Evolutionary conservation across 2,888 invertebrate species (phyloP).

Genomic region (Phaonia tiefii): DNA sequence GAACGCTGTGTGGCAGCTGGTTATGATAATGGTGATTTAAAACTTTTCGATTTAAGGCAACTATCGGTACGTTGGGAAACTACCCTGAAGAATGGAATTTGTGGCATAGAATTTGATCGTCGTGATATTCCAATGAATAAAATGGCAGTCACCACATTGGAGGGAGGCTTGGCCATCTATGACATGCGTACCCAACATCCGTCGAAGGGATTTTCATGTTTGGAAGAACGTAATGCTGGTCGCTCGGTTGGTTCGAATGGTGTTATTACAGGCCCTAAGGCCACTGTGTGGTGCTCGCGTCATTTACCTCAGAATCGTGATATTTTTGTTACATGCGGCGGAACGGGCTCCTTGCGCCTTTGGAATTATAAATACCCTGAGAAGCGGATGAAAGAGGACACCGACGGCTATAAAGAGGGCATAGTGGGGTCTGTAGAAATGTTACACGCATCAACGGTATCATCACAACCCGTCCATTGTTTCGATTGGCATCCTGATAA

Average conservation of each 20-base stretch:
- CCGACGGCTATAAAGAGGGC: slow-evolving; percentile 87
- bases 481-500: slow-evolving; percentile 97
- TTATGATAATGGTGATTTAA: slow-evolving; percentile 97
- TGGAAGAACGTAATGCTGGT: slow-evolving; percentile 80
- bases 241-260: slow-evolving; percentile 80
- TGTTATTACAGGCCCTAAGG: slow-evolving; percentile 84
- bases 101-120: slow-evolving; percentile 93
- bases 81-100: slow-evolving; percentile 95
- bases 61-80: slow-evolving; percentile 94
- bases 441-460: slow-evolving; percentile 90
- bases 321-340: slow-evolving; percentile 94
- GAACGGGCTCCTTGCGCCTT: slow-evolving; percentile 93
- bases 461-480: slow-evolving; percentile 93
- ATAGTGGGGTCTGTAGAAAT: slow-evolving; percentile 88
- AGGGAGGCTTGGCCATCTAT: slow-evolving; percentile 93
- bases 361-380: slow-evolving; percentile 98
- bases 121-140: slow-evolving; percentile 98
- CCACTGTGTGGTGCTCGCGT: slow-evolving; percentile 93
- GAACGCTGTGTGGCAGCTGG: slow-evolving; percentile 94
- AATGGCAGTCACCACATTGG: slow-evolving; percentile 93
- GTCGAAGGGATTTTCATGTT: slow-evolving; percentile 90
- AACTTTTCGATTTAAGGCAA: slow-evolving; percentile 93
- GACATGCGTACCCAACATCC: slow-evolving; percentile 94
- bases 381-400: slow-evolving; percentile 86
- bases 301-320: slow-evolving; percentile 97